Evolutionary conservation across 2,888 invertebrate species (phyloP), one percentile per base, ranked within the genome.

Genomic region (Latheticus oryzae): DNA sequence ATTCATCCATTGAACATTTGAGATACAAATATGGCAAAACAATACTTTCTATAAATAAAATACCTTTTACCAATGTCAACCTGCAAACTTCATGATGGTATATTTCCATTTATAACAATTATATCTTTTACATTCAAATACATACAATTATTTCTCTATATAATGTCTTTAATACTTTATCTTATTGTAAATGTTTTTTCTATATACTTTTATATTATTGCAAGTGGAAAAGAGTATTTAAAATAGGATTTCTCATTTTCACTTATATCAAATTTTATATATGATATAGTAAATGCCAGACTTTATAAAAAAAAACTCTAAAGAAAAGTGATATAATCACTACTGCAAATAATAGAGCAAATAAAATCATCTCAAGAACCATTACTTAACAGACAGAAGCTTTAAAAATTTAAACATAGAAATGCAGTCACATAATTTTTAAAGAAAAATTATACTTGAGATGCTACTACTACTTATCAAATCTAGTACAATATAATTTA

Each of bases 211-310:
- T 37, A 33, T 52, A 58, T 71, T 72, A 72, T 72, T 73, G 72
- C 73, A 69, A 69, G 70, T 73, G 69, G 69, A 70, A 72, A 73
- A 73, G 71, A 72, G 72, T 73, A 74, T 73, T 72, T 70, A 74
- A 74, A 74, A 74, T 74, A 74, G n/a, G n/a, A n/a, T n/a, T 68
- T 63, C 61, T 62, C 64, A 3, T 21, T 24, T 56, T 26, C 21
- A 35, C 11, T 42, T 33, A 50, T 42, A 50, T 32, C 48, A 48
- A 26, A 12, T 26, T 23, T 24, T 32, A n/a, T 19, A 26, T 16
- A 21, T 21, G n/a, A 42, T 15, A 40, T 11, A 9, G n/a, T 21
- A 37, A 21, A 19, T 48, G 33, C 37, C 17, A 12, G 8, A 9
- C 9, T 23, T 4, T n/a, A n/a, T n/a, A n/a, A n/a, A n/a, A n/a